Evolutionary conservation across 64 coral and sea anemone genomes (phyloP), one percentile per base, ranked within the genome.

Genomic region (Pocillopora damicornis): DNA sequence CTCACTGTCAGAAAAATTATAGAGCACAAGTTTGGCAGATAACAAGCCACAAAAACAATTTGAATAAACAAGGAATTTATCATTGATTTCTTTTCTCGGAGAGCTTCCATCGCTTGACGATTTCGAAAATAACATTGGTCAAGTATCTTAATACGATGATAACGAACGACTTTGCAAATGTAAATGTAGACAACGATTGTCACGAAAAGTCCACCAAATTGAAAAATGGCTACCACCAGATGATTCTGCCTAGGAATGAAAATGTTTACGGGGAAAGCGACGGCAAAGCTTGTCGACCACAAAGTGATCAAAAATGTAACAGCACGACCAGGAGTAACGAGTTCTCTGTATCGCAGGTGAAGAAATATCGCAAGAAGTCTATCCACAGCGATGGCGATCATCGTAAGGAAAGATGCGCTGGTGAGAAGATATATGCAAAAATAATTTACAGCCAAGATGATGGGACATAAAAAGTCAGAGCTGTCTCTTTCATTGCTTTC

Each of bases 301-400:
- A 88, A 62, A 36, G 42, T 22, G 35, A 5, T 11, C 11, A 88
- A 18, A 15, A n/a, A 35, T 13, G 30, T 34, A 10, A 57, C 13
- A 20, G 42, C 74, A 5, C 75, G 87, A 25, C n/a, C 69, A 57
- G 87, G 26, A 56, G 87, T 88, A 4, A 75, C 75, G 1, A 88
- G 34, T 15, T 78, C 61, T 79, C 67, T 25, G 45, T 88, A 79
- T n/a, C 87, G 26, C 14, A 88, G 20, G 18, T 88, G 87, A 13
- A 88, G 75, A 37, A 62, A 64, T 13, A 88, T 59, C 5, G 75
- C 87, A 51, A 88, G 75, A 37, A 88, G 63, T 67, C 87, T 58
- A 51, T 88, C 87, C 18, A 62, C 14, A 64, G 87, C 65, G 11
- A 88, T 88, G 13, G 72, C 72, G 11, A 61, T 67, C 18, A 79